These are phyloP conservation scores for Chascanopsetta lugubris DNA, from an alignment of 2,113 vertebrate genomes.

Conservation along the genomic window DNA sequence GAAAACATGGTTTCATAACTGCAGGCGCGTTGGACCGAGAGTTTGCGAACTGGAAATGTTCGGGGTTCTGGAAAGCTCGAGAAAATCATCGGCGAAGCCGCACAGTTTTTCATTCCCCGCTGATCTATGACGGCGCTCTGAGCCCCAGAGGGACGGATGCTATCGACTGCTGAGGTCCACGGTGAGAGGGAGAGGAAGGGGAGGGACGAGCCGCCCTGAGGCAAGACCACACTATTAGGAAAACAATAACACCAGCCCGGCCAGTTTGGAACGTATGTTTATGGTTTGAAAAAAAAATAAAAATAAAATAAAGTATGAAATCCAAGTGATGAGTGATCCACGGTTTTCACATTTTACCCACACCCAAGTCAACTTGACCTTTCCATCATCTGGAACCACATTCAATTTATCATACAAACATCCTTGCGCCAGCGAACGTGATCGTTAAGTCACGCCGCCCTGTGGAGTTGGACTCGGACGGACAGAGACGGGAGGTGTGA, in stretches of 20 bases:
- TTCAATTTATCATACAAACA: background rate
- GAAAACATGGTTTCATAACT: constrained; percentile 39
- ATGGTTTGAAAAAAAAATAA: too few relatives aligned
- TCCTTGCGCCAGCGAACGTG: background rate
- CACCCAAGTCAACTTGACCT: background rate
- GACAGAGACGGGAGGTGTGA: too few relatives aligned
- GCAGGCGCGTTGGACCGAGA: constrained; percentile 14
- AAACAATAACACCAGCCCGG: constrained; percentile 14
- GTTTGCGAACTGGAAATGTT: constrained; percentile 37
- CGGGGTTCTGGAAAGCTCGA: constrained; percentile 40
- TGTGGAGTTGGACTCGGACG: too few relatives aligned
- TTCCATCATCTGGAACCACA: background rate
- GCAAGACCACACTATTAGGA: constrained; percentile 37
- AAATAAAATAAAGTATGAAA: constrained; percentile 14
- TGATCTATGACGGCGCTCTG: constrained; percentile 57
- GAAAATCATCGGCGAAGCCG: constrained; percentile 56
- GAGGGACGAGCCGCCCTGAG: constrained; percentile 33
- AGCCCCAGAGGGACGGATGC: constrained; percentile 43
- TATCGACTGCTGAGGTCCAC: constrained; percentile 46
- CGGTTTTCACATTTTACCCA: background rate
- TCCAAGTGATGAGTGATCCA: constrained; percentile 9
- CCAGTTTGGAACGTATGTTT: constrained; percentile 21
- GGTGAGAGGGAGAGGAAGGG: constrained; percentile 59
- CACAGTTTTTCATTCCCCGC: constrained; percentile 50
- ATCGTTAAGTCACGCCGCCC: background rate